Conservation (phyloP, 2,888 invertebrate species). For the Tetrapedia diversipes region DNA sequence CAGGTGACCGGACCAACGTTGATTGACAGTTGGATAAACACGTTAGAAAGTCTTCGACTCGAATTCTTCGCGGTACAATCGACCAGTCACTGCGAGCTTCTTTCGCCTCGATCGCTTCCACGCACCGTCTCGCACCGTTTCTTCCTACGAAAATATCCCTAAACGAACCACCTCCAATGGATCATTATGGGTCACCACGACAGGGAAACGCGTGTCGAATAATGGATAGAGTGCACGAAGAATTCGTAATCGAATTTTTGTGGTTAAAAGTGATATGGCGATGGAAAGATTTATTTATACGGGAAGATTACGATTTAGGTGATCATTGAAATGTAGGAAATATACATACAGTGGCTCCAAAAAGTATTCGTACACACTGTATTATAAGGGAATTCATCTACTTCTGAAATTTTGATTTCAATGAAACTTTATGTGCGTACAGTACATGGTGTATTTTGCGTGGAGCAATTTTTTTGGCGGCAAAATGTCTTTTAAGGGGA, state of each 20-base stretch:
- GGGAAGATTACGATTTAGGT: no score
- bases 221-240: conserved; percentile 14
- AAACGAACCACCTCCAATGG: conserved; percentile 5
- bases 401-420: no score
- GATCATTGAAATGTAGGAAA: no score
- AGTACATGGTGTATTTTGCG: no score
- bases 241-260: background rate
- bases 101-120: conserved; percentile 45
- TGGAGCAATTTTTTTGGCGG: no score
- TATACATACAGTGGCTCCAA: no score
- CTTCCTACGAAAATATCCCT: conserved; percentile 47
- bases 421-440: no score
- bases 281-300: no score
- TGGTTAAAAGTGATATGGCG: no score
- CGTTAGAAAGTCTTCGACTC: conserved; percentile 68
- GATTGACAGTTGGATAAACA: conserved; percentile 80
- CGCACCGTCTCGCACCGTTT: conserved; percentile 8
- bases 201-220: conserved; percentile 10
- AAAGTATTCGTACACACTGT: no score
- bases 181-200: conserved; percentile 10
- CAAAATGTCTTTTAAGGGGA: no score
- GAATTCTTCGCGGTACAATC: conserved; percentile 61
- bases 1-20: conserved; percentile 66
- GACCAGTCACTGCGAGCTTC: conserved; percentile 67
- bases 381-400: no score